phyloP scores from a whole-genome alignment of 2,888 invertebrate genomes.

The Dryocosmus kuriphilus region DNA sequence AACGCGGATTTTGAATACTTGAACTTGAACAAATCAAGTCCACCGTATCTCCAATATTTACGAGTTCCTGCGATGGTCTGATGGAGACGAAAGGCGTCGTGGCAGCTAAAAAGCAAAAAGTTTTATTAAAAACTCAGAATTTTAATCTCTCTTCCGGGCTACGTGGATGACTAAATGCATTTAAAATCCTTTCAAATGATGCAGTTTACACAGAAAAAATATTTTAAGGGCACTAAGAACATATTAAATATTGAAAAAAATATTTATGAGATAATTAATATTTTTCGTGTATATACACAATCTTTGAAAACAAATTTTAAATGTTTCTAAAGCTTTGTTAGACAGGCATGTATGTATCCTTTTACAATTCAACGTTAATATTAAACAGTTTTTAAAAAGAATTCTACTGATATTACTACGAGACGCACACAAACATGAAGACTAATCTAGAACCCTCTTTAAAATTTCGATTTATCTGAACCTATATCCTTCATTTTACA shows the following conservation, averaged over 20 bases:
- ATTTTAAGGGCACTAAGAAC: neutral
- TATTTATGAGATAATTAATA: neutral
- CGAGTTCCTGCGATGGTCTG: conserved; percentile 76
- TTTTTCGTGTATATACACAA: neutral
- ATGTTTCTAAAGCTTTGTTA: conserved; percentile 29
- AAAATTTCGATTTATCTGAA: conserved; percentile 4
- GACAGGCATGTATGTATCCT: neutral
- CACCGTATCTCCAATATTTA: conserved; percentile 81
- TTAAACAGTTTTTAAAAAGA: conserved; percentile 9
- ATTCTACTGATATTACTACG: conserved; percentile 11
- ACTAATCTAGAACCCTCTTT: conserved; percentile 32
- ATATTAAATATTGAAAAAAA: neutral
- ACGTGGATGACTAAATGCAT: conserved; percentile 18
- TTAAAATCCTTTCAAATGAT: neutral
- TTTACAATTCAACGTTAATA: neutral
- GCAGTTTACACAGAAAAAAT: neutral
- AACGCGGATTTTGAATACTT: conserved; percentile 73
- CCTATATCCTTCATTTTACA: neutral
- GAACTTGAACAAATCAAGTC: conserved; percentile 83
- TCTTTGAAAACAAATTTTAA: conserved; percentile 4
- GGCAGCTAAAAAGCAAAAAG: conserved; percentile 61
- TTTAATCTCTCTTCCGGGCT: neutral
- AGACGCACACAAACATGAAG: conserved; percentile 18
- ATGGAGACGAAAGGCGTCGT: conserved; percentile 70
- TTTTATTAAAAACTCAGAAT: conserved; percentile 24